Conservation (phyloP, 2,797 vertebrate genomes). For the Carduelis carduelis region DNA sequence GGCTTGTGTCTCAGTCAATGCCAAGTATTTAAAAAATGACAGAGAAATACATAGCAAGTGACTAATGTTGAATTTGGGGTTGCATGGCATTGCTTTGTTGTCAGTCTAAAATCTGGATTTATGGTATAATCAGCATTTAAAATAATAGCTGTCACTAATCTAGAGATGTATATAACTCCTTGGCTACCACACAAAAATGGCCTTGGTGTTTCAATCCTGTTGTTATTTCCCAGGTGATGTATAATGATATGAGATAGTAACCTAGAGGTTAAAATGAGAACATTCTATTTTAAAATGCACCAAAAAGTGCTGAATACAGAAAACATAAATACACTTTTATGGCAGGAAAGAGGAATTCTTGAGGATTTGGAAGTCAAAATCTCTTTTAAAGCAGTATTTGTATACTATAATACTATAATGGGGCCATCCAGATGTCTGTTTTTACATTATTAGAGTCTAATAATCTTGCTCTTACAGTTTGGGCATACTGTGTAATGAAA, state of each 20-base stretch:
- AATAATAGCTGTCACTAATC: not conserved
- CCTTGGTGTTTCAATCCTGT: not conserved
- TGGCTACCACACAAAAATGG: not conserved
- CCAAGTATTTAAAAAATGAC: not conserved
- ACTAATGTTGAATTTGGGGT: not conserved
- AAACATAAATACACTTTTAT: not conserved
- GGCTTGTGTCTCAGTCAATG: constrained; percentile 1
- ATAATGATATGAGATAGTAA: not conserved
- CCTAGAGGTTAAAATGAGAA: not conserved
- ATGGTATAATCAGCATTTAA: not conserved
- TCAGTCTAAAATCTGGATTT: constrained; percentile 11
- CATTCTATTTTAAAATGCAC: not conserved
- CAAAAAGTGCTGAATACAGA: not conserved
- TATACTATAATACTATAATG: not conserved
- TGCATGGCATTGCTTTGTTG: not conserved
- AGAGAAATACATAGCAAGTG: constrained; percentile 6
- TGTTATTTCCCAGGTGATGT: not conserved
- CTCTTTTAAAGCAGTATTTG: constrained; percentile 1
- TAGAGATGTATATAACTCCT: not conserved
- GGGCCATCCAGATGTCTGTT: not conserved
- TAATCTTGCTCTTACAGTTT: not conserved
- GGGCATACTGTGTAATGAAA: not conserved
- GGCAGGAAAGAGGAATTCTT: not conserved
- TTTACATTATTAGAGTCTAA: not conserved
- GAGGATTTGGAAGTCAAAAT: not conserved